phyloP scores from a whole-genome alignment of 1,140 invertebrate species.

The Drosophila ambigua region DNA sequence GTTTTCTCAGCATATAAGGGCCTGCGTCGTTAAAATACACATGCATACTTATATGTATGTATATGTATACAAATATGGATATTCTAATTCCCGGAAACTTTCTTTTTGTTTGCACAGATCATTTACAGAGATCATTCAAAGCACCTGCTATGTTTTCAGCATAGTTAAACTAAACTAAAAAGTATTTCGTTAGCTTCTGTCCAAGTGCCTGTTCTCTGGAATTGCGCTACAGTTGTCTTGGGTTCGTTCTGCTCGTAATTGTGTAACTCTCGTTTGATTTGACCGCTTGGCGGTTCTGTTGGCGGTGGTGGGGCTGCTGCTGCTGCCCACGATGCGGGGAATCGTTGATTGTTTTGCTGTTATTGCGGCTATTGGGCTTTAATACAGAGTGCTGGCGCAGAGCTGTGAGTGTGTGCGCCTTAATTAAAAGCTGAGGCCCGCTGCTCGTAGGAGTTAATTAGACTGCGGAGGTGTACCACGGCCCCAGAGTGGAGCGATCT shows the following conservation, averaged over 20 bases:
- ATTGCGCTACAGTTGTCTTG: neutral
- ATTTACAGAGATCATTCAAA: no score
- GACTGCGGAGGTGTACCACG: slow-evolving; percentile 74
- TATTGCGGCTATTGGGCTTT: slow-evolving; percentile 52
- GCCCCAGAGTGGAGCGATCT: slow-evolving; percentile 18
- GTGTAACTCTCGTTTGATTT: slow-evolving; percentile 53
- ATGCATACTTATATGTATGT: no score
- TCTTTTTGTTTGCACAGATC: no score
- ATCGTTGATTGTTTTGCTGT: slow-evolving; percentile 60
- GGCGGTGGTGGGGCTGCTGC: no score
- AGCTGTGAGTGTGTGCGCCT: slow-evolving; percentile 46
- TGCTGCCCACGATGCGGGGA: slow-evolving; percentile 54
- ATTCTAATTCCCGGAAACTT: no score
- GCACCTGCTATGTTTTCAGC: no score
- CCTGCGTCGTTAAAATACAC: no score
- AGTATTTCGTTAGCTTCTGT: neutral
- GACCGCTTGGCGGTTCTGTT: slow-evolving; percentile 24
- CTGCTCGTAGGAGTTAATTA: slow-evolving; percentile 78
- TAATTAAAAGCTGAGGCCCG: slow-evolving; percentile 63
- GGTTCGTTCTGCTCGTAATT: slow-evolving; percentile 26
- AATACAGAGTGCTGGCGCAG: slow-evolving; percentile 41
- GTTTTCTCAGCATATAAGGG: no score
- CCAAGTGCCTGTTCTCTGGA: neutral
- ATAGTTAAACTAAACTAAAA: no score
- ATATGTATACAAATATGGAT: no score